phyloP scores from a whole-genome alignment of 2,888 invertebrate species.

The Mayetiola destructor region DNA sequence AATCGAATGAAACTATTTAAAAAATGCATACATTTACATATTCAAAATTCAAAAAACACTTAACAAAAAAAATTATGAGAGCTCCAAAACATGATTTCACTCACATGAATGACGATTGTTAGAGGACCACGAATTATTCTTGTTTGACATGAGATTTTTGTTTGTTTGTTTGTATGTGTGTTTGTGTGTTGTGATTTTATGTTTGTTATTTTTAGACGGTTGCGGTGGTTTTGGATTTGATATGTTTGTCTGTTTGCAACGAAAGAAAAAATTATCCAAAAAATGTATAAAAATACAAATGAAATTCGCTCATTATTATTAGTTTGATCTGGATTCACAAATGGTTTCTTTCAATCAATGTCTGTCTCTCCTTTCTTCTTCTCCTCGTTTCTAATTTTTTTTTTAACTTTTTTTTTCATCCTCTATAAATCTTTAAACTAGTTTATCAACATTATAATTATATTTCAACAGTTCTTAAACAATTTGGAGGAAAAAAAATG shows the following conservation, averaged over 20 bases:
- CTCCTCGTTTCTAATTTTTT: too few relatives aligned
- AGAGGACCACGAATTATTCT: not conserved
- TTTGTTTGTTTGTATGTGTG: not conserved
- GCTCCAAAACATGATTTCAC: not conserved
- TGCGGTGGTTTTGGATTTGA: constrained; percentile 9
- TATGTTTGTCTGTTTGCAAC: constrained; percentile 10
- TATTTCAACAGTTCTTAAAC: too few relatives aligned
- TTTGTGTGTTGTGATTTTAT: not conserved
- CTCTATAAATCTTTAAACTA: too few relatives aligned
- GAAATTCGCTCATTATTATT: too few relatives aligned
- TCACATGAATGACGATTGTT: constrained; percentile 10
- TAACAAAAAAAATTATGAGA: not conserved
- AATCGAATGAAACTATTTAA: too few relatives aligned
- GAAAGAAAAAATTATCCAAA: not conserved
- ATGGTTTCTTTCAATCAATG: constrained; percentile 3
- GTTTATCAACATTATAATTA: too few relatives aligned
- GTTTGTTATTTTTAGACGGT: constrained; percentile 2
- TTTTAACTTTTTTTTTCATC: too few relatives aligned
- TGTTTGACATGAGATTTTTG: not conserved
- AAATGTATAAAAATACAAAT: not conserved
- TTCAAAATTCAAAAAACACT: too few relatives aligned
- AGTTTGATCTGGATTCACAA: too few relatives aligned
- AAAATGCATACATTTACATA: too few relatives aligned
- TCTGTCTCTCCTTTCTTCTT: too few relatives aligned
- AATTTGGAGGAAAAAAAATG: too few relatives aligned